Percentiles rank a stretch among this genome's conserved stretches.
These are phyloP conservation scores for Lampropteryx suffumata DNA, from an alignment of 2,888 invertebrate genomes.

Conservation along the genomic window DNA sequence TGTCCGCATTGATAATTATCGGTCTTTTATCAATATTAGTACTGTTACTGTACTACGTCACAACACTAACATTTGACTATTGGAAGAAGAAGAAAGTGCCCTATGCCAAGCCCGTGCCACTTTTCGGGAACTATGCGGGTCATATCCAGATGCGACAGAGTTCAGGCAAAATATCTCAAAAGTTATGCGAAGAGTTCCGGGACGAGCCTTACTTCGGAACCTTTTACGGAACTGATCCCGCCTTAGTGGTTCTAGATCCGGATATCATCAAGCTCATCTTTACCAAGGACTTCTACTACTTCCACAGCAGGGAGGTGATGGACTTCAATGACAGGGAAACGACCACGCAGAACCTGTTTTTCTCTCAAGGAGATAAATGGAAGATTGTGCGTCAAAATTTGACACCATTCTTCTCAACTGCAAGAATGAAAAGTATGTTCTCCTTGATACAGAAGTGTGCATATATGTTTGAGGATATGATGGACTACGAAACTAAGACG, in stretches of 20 bases:
- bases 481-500: conserved; percentile 31
- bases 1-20: not conserved
- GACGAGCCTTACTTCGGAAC: conserved; percentile 33
- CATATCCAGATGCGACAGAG: conserved; percentile 27
- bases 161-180: conserved; percentile 13
- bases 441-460: conserved; percentile 41
- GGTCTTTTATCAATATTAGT: conserved; percentile 2
- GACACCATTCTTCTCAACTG: conserved; percentile 41
- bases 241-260: conserved; percentile 39
- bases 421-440: conserved; percentile 47
- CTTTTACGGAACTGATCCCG: conserved; percentile 35
- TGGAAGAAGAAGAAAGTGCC: conserved; percentile 35
- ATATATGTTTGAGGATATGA: conserved; percentile 30
- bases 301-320: conserved; percentile 38
- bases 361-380: conserved; percentile 41
- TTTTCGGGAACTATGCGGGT: conserved; percentile 38
- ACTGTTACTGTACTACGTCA: conserved; percentile 21
- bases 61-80: conserved; percentile 26
- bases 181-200: conserved; percentile 26
- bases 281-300: conserved; percentile 45
- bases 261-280: conserved; percentile 41
- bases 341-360: conserved; percentile 41
- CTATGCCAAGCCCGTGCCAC: conserved; percentile 28
- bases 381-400: conserved; percentile 42
- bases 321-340: conserved; percentile 36